These are phyloP conservation scores for Hippopotamyrus pictus DNA, from an alignment of 2,797 vertebrate genomes.

Conservation along the genomic window DNA sequence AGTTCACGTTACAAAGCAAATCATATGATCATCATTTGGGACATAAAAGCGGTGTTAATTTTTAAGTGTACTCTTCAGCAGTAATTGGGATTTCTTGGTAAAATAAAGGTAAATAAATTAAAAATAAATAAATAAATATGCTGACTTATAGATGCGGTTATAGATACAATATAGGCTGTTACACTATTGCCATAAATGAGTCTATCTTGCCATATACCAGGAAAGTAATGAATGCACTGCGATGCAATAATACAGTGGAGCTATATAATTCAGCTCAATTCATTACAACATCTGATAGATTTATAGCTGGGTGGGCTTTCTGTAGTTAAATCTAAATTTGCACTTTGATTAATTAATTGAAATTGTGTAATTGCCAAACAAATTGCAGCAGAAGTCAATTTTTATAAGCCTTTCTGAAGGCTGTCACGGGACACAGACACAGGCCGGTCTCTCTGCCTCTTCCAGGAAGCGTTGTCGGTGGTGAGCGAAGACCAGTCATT, in stretches of 20 bases:
- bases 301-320: neutral
- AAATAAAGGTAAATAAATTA: too few relatives aligned
- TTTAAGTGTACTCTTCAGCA: neutral
- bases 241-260: neutral
- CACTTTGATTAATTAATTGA: neutral
- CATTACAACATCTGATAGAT: neutral
- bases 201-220: neutral
- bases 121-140: too few relatives aligned
- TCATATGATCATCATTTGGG: neutral
- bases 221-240: neutral
- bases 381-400: neutral
- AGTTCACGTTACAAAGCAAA: neutral
- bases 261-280: neutral
- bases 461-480: constrained; percentile 77
- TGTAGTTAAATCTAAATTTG: neutral
- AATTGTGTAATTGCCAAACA: neutral
- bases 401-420: neutral
- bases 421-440: neutral
- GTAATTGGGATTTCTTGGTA: too few relatives aligned
- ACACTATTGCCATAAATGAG: neutral
- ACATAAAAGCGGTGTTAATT: neutral
- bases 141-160: neutral
- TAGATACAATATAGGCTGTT: neutral
- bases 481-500: constrained; percentile 81
- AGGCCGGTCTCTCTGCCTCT: constrained; percentile 5